Percentiles rank a stretch among this genome's conserved stretches.
Evolutionary conservation across 1,140 invertebrate genomes (phyloP).

Genomic region (Propsilocerus akamusi): DNA sequence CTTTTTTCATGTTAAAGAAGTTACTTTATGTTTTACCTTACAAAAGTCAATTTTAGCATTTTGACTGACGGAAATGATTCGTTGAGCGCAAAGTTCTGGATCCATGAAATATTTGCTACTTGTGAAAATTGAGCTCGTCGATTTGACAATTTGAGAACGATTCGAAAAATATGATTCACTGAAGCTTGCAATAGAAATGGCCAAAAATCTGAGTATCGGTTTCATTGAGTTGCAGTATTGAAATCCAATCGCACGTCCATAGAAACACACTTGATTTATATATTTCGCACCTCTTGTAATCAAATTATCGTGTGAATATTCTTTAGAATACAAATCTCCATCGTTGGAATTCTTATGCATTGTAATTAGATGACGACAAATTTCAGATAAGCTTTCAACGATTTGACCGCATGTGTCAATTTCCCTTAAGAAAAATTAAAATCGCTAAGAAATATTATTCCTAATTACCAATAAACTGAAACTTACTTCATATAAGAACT

Average conservation of each 20-base stretch:
- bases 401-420: slow-evolving; percentile 48
- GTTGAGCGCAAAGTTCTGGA: slow-evolving; percentile 61
- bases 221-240: slow-evolving; percentile 57
- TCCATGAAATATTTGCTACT: slow-evolving; percentile 47
- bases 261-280: slow-evolving; percentile 78
- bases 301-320: not conserved
- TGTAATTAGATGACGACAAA: not conserved
- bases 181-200: slow-evolving; percentile 67
- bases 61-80: slow-evolving; percentile 66
- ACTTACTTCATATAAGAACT: slow-evolving; percentile 47
- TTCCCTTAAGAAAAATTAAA: slow-evolving; percentile 30
- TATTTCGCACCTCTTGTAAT: slow-evolving; percentile 13
- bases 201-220: slow-evolving; percentile 50
- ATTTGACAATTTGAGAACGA: slow-evolving; percentile 14
- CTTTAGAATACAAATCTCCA: not conserved
- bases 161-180: slow-evolving; percentile 58
- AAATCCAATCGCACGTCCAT: slow-evolving; percentile 74
- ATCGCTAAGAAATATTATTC: not conserved
- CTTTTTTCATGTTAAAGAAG: not conserved
- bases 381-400: slow-evolving; percentile 19
- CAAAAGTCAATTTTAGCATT: slow-evolving; percentile 79
- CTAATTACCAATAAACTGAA: not conserved
- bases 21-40: slow-evolving; percentile 30
- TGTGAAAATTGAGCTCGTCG: slow-evolving; percentile 29
- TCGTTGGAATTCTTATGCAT: not conserved